Percentiles rank a stretch among this genome's conserved stretches.
Conservation (phyloP, 2,113 vertebrate genomes). For the Anoura caudifer region DNA sequence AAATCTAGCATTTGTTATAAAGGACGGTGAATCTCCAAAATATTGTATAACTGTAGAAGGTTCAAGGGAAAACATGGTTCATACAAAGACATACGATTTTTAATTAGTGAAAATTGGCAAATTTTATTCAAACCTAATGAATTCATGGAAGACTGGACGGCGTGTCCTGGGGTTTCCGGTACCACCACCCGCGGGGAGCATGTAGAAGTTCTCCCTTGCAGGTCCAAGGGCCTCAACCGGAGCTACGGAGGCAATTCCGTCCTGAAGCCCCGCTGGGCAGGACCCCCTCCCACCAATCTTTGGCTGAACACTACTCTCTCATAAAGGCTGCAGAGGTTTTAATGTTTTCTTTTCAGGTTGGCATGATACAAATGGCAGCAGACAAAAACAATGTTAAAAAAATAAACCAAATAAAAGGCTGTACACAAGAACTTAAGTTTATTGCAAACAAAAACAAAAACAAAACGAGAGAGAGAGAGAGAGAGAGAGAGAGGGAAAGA, state of each 20-base stretch:
- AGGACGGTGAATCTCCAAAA: background rate
- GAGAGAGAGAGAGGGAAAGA: conserved; percentile 76
- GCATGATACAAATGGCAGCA: conserved; percentile 66
- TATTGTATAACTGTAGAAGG: background rate
- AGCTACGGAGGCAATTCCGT: background rate
- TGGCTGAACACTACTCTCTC: background rate
- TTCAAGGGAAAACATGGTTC: background rate
- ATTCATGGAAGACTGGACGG: background rate
- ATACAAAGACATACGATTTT: conserved; percentile 24
- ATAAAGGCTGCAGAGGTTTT: background rate
- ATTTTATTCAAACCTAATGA: conserved; percentile 48
- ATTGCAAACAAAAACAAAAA: conserved; percentile 83
- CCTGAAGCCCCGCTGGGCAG: background rate
- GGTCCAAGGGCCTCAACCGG: background rate
- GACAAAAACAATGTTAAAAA: conserved; percentile 74
- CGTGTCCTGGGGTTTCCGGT: background rate
- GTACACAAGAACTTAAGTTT: conserved; percentile 86
- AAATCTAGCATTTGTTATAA: background rate
- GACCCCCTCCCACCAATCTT: background rate
- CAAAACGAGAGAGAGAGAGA: conserved; percentile 56
- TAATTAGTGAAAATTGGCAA: background rate
- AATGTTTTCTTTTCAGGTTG: conserved; percentile 5
- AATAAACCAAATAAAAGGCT: conserved; percentile 82
- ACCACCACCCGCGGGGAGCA: background rate
- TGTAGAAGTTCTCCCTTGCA: background rate